Evolutionary conservation across 2,113 vertebrate species (phyloP).

Genomic region (Pedionomus torquatus): DNA sequence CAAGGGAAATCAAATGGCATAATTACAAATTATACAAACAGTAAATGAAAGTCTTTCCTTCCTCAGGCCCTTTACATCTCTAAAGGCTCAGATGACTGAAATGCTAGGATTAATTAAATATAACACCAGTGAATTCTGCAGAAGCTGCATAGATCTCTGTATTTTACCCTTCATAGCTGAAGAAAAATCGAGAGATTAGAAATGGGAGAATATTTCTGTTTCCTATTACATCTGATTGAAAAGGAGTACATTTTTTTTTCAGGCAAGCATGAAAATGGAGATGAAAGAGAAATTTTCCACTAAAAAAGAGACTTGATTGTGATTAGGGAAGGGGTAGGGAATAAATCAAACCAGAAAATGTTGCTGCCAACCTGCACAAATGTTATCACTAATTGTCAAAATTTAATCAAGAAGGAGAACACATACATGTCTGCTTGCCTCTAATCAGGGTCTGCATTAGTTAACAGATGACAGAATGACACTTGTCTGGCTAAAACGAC

Average conservation of each 20-base stretch:
- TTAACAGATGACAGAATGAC: background rate
- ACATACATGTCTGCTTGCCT: background rate
- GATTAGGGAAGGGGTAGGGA: background rate
- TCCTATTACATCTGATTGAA: background rate
- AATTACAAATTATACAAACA: slow-evolving; percentile 31
- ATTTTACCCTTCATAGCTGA: background rate
- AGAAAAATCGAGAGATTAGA: background rate
- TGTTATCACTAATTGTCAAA: background rate
- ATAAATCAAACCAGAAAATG: background rate
- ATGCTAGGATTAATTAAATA: slow-evolving; percentile 41
- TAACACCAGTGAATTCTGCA: background rate
- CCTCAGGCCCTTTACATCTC: background rate
- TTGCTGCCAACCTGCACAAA: background rate
- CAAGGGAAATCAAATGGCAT: slow-evolving; percentile 33
- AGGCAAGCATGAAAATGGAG: slow-evolving; percentile 36
- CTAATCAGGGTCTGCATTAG: background rate
- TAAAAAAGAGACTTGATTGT: background rate
- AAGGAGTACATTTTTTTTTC: slow-evolving; percentile 36
- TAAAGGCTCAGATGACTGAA: slow-evolving; percentile 13
- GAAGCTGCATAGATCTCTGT: background rate
- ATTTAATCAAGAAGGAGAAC: background rate
- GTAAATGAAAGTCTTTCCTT: slow-evolving; percentile 35
- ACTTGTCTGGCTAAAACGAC: accelerated
- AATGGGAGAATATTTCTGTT: background rate
- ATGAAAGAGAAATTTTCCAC: slow-evolving; percentile 14